Evolutionary conservation across 2,797 vertebrate genomes (phyloP), one percentile per base, ranked within the genome.

Genomic region (Megalops cyprinoides): DNA sequence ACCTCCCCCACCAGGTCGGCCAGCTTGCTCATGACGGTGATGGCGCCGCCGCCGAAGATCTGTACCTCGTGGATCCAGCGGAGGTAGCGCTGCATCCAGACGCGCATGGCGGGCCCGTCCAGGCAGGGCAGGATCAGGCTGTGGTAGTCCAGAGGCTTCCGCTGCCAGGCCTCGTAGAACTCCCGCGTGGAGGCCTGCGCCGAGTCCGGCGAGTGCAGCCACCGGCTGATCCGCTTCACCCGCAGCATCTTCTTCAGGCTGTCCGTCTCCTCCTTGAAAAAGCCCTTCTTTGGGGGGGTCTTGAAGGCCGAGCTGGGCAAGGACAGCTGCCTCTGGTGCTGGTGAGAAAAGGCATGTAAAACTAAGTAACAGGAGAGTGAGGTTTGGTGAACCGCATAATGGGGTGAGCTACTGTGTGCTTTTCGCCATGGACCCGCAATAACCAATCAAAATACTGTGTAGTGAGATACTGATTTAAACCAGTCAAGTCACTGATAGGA

Each of bases 31-130:
- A 93, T 87, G 51, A 90, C 84, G 15, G 95, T 93, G 81, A 95
- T 89, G 0, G 90, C 84, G 23, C 96, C 96, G 7, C 96, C 96
- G 0, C 95, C 95, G 7, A 93, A 87, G 75, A 97, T 94, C 82
- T 97, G 95, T 56, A 94, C 93, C 85, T 97, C 96, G 0, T 95
- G 96, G 84, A 97, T 94, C 96, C 96, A 97, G 6, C 96, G 95
- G 31, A 97, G 86, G 89, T 96, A 97, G 25, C 96, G 92, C 82
- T 97, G 96, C 25, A 93, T 94, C 96, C 96, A 97, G n/a, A 96
- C 91, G 56, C 86, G 93, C 80, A 97, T 88, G 67, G 93, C 91
- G 0, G 95, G 95, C 2, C 96, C 95, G 0, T 96, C 94, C 0
- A 96, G 87, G 74, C 86, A 87, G 0, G 96, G 96, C 80, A 97